Evolutionary conservation across 2,888 invertebrate genomes (phyloP), one percentile per base, ranked within the genome.

Genomic region (Nomada goodeniana): DNA sequence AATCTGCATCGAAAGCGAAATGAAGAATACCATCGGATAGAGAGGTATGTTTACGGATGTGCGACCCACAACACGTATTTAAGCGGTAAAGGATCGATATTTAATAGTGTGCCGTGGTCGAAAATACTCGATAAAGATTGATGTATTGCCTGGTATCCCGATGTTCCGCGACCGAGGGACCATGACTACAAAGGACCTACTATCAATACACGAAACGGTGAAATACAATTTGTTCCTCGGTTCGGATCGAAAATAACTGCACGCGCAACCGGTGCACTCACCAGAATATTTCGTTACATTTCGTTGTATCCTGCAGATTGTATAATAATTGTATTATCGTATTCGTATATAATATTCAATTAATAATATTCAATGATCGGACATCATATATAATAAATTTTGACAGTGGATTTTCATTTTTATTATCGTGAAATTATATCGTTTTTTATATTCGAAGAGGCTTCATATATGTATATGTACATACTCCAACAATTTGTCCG

Each of bases 101-200:
- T 80, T 83, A 87, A 89, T 83, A 83, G 85, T 76, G 79, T 47
- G 36, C 67, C 78, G 50, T 65, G 61, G 67, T 79, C 78, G 65
- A 74, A 82, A 70, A 65, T 80, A 85, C 68, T 82, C 84, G 83
- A 89, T 88, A 80, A 77, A 88, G 83, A 84, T 90, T 87, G 80
- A 89, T 83, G 81, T 83, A 79, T 71, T 11, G 61, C 68, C 67
- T n/a, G 55, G 47, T 68, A 75, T 72, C 61, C 71, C 60, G 47
- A 61, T 76, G 71, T 71, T 65, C 70, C 83, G 64, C 36, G 18
- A n/a, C 18, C 61, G 74, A 23, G 79, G 75, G 74, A 83, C 55
- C 76, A 15, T 36, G 57, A 26, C 20, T 61, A 76, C 75, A 74
- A 83, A 83, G 72, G 59, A 63, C 52, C 69, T 55, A 57, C 69